Conservation (phyloP, 2,113 vertebrate species). For the Cisticola juncidis region DNA sequence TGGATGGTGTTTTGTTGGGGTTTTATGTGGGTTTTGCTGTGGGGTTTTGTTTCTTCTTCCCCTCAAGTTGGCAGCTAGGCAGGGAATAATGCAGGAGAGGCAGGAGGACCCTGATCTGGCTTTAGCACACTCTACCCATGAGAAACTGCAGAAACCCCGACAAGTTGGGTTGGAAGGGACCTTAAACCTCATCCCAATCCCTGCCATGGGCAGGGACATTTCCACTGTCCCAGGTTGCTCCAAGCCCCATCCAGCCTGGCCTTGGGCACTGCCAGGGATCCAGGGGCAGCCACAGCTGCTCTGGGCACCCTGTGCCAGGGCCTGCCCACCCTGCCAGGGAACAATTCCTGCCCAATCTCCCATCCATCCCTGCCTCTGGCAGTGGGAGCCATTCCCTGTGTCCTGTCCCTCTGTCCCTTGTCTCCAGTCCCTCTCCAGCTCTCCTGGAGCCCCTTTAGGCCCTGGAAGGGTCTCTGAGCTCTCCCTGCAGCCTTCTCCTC, state of each 20-base stretch:
- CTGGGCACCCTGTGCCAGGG: background rate
- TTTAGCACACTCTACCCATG: background rate
- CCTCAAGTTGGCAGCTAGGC: background rate
- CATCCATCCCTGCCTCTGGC: accelerated
- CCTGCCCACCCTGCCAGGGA: accelerated
- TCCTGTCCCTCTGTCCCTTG: background rate
- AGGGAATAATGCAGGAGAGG: background rate
- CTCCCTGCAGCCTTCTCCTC: background rate
- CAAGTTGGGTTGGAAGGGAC: background rate
- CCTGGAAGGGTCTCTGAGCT: accelerated
- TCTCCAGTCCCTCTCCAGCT: background rate
- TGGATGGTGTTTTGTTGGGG: background rate
- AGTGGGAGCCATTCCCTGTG: background rate
- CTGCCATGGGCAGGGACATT: background rate
- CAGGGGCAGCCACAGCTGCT: background rate
- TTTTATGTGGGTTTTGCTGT: background rate
- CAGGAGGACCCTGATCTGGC: background rate
- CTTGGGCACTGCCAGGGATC: background rate
- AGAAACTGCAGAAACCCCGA: background rate
- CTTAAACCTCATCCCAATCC: background rate
- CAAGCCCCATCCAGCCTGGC: background rate
- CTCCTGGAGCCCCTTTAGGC: background rate
- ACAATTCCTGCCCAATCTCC: accelerated
- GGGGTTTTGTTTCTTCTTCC: background rate
- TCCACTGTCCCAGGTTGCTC: background rate